These are phyloP conservation scores for Autographa gamma DNA, from an alignment of 2,888 invertebrate species.

Conservation along the genomic window DNA sequence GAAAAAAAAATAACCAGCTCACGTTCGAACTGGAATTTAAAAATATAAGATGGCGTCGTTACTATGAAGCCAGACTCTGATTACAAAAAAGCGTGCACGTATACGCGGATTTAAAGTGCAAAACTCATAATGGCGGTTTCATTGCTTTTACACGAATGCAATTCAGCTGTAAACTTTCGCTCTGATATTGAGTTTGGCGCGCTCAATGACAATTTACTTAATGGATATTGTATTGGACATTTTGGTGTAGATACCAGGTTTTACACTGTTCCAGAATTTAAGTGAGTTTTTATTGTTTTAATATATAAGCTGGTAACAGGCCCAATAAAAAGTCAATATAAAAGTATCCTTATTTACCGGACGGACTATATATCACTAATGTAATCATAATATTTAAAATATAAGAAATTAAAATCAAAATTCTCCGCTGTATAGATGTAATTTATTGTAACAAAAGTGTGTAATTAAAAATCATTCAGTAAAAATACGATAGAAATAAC, in stretches of 20 bases:
- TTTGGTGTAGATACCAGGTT: slow-evolving; percentile 6
- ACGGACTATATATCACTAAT: too few species aligned
- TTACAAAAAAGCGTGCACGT: slow-evolving; percentile 20
- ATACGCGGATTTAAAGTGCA: slow-evolving; percentile 21
- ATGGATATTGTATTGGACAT: slow-evolving; percentile 23
- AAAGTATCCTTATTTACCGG: too few species aligned
- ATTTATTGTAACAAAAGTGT: too few species aligned
- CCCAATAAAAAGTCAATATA: too few species aligned
- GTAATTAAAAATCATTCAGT: background rate
- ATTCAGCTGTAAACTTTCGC: slow-evolving; percentile 37
- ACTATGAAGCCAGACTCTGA: slow-evolving; percentile 6
- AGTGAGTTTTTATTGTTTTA: background rate
- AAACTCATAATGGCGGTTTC: slow-evolving; percentile 33
- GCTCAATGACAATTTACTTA: slow-evolving; percentile 31
- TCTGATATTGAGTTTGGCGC: slow-evolving; percentile 28
- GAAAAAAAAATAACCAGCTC: slow-evolving; percentile 15
- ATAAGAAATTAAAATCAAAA: too few species aligned
- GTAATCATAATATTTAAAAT: too few species aligned
- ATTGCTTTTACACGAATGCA: slow-evolving; percentile 36
- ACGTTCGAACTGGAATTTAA: background rate
- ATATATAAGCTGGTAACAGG: background rate
- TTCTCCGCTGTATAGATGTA: too few species aligned
- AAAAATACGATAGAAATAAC: background rate
- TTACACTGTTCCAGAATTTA: background rate
- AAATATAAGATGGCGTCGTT: slow-evolving; percentile 6